Percentiles rank a stretch among this genome's conserved stretches.
Evolutionary conservation across 2,888 invertebrate genomes (phyloP).

Genomic region (Rotaria sp.): DNA sequence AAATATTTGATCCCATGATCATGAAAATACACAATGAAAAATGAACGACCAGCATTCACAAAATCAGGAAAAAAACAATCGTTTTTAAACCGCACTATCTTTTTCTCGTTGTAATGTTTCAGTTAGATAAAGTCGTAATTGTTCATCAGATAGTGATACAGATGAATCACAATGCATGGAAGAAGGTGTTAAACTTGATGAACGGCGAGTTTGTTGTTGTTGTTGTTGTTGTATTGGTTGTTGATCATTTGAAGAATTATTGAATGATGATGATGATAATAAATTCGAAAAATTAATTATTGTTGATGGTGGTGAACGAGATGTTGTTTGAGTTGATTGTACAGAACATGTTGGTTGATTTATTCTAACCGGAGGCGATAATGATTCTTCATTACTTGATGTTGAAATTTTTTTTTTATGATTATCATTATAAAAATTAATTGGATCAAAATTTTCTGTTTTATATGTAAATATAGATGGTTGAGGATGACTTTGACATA

Average conservation of each 20-base stretch:
- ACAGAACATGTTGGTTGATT: not conserved
- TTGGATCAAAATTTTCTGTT: not conserved
- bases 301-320: not conserved
- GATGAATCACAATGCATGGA: not conserved
- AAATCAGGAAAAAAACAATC: not conserved
- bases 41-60: not conserved
- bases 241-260: not conserved
- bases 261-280: not conserved
- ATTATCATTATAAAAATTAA: not conserved
- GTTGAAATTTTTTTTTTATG: not conserved
- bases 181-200: not conserved
- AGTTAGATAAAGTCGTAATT: constrained; percentile 3
- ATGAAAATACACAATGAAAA: not conserved
- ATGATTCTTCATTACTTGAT: not conserved
- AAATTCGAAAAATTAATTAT: not conserved
- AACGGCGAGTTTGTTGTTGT: not conserved
- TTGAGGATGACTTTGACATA: not conserved
- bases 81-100: constrained; percentile 4
- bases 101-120: constrained; percentile 31
- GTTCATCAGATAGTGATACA: not conserved
- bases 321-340: constrained; percentile 8
- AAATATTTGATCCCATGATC: no score
- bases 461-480: not conserved
- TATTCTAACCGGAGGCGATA: not conserved
- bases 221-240: not conserved